Conservation (phyloP, 2,797 vertebrate species). For the Pseudotriccus pelzelni region DNA sequence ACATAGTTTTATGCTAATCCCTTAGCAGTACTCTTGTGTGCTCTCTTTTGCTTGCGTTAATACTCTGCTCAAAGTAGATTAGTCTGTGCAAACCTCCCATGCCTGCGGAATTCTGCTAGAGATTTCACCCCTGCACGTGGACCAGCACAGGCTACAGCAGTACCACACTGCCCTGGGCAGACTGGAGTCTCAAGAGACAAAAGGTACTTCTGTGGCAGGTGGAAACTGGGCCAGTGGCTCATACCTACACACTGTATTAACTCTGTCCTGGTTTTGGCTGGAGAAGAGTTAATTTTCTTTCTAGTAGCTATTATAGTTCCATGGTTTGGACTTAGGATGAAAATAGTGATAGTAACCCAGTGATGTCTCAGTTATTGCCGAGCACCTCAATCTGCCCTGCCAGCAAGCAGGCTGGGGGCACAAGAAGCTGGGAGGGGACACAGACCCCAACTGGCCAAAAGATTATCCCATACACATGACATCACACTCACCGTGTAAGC, state of each 20-base stretch:
- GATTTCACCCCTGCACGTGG: neutral
- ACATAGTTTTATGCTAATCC: neutral
- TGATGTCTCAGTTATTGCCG: neutral
- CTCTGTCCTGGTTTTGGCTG: neutral
- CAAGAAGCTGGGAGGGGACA: neutral
- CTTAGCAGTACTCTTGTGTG: neutral
- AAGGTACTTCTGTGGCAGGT: neutral
- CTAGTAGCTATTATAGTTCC: neutral
- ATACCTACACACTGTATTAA: neutral
- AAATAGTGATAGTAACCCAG: rapidly evolving
- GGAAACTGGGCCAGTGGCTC: neutral
- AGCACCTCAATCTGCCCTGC: neutral
- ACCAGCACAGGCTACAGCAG: neutral
- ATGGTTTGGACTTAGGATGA: neutral
- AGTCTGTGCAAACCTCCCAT: neutral
- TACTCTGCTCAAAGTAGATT: neutral
- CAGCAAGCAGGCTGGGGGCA: neutral
- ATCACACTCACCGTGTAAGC: neutral
- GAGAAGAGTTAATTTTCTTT: neutral
- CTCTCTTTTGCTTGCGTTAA: neutral
- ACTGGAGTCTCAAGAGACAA: neutral
- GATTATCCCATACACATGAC: neutral
- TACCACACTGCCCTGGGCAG: neutral
- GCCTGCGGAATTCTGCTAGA: neutral
- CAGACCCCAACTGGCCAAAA: neutral